Conservation (phyloP, 2,888 invertebrate genomes). For the Camponotus fellah region DNA sequence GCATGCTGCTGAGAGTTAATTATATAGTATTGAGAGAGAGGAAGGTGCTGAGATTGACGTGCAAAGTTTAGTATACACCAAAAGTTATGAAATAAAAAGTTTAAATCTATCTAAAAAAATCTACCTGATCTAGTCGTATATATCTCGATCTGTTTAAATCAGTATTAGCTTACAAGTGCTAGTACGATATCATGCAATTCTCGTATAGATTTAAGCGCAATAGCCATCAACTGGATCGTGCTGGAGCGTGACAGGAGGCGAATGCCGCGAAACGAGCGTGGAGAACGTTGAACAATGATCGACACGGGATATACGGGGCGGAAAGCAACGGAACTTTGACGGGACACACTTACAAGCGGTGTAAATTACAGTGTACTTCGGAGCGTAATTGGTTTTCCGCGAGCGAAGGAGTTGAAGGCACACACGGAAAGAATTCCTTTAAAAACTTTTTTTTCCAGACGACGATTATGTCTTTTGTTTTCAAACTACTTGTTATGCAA, state of each 20-base stretch:
- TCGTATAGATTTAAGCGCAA: not conserved
- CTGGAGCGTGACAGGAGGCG: conserved; percentile 28
- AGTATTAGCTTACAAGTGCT: not conserved
- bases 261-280: conserved; percentile 28
- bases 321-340: conserved; percentile 37
- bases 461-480: conserved; percentile 44
- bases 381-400: conserved; percentile 27
- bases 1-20: conserved; percentile 14
- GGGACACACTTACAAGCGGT: conserved; percentile 37
- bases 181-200: conserved; percentile 25
- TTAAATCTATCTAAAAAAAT: not conserved
- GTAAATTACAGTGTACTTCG: conserved; percentile 17
- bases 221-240: conserved; percentile 18
- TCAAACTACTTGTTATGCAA: conserved; percentile 31
- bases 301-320: conserved; percentile 26
- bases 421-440: conserved; percentile 30
- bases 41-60: conserved; percentile 3
- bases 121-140: not conserved
- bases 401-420: conserved; percentile 9
- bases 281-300: conserved; percentile 36
- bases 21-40: not conserved
- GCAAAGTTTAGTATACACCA: conserved; percentile 19
- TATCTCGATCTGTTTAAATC: not conserved
- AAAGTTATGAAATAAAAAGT: not conserved
- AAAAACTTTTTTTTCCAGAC: conserved; percentile 24